Evolutionary conservation across 2,113 vertebrate genomes (phyloP).

Genomic region (Pyxicephalus adspersus): DNA sequence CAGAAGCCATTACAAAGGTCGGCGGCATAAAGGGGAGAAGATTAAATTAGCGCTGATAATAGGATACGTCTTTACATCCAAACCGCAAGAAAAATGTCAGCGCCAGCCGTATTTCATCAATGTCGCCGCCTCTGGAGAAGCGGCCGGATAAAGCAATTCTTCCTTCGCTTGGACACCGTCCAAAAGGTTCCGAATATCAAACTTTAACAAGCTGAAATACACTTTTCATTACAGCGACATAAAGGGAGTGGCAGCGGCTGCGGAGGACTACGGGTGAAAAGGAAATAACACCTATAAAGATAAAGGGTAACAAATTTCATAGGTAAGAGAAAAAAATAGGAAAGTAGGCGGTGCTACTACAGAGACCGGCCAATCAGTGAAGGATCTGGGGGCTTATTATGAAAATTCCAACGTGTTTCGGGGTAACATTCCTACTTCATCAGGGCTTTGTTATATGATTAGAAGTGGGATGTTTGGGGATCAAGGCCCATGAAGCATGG

Average conservation of each 20-base stretch:
- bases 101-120: constrained; percentile 51
- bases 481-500: too few species aligned
- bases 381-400: too few species aligned
- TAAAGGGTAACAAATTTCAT: background rate
- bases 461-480: too few species aligned
- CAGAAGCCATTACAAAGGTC: constrained; percentile 53
- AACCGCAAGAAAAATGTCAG: constrained; percentile 54
- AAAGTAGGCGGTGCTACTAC: too few species aligned
- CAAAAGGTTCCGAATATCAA: constrained; percentile 39
- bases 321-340: background rate
- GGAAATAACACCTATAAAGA: background rate
- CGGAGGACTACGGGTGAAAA: background rate
- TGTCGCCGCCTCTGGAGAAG: constrained; percentile 19
- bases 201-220: constrained; percentile 53
- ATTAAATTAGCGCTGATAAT: constrained; percentile 56
- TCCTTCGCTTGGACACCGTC: constrained; percentile 20
- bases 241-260: background rate
- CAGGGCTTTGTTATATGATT: too few species aligned
- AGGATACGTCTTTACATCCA: constrained; percentile 43
- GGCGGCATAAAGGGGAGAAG: constrained; percentile 47
- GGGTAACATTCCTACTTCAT: too few species aligned
- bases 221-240: constrained; percentile 45
- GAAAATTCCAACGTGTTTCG: too few species aligned
- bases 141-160: constrained; percentile 33
- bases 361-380: too few species aligned